Percentiles rank a stretch among this genome's conserved stretches.
phyloP scores from a whole-genome alignment of 2,797 vertebrate genomes.

The Cryptoprocta ferox region DNA sequence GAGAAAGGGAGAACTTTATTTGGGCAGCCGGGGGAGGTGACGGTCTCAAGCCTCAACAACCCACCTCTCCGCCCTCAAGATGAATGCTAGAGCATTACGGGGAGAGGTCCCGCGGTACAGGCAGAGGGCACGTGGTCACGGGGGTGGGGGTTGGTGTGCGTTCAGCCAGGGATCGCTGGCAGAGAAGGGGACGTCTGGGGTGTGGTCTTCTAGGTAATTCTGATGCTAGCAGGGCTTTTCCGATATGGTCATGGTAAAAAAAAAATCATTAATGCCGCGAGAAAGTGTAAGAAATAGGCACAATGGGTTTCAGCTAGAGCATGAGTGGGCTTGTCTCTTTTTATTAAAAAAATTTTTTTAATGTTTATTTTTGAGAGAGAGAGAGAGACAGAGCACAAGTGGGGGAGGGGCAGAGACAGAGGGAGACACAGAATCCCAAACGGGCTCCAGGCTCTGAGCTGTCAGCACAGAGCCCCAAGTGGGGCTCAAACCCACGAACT shows the following conservation, averaged over 20 bases:
- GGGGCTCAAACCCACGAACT: no score
- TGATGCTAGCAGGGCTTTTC: background rate
- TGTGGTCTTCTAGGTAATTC: background rate
- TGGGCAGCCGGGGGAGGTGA: background rate
- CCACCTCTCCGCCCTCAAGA: background rate
- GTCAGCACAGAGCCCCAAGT: no score
- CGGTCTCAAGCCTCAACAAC: background rate
- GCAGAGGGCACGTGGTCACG: background rate
- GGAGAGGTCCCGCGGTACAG: background rate
- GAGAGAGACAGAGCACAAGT: no score
- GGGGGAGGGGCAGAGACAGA: no score
- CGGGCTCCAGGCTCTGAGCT: no score
- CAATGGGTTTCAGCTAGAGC: background rate
- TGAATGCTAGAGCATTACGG: background rate
- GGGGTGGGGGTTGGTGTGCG: no score
- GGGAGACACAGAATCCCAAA: no score
- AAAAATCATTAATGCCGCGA: no score
- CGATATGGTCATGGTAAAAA: background rate
- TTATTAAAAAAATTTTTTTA: no score
- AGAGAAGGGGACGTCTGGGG: background rate
- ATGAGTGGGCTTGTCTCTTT: background rate
- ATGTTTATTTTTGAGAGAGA: no score
- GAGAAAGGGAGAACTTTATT: background rate
- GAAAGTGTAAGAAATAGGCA: background rate
- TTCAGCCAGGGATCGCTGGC: accelerated